phyloP scores from a whole-genome alignment of 2,888 invertebrate species.

The Ennomos fuscantarius region DNA sequence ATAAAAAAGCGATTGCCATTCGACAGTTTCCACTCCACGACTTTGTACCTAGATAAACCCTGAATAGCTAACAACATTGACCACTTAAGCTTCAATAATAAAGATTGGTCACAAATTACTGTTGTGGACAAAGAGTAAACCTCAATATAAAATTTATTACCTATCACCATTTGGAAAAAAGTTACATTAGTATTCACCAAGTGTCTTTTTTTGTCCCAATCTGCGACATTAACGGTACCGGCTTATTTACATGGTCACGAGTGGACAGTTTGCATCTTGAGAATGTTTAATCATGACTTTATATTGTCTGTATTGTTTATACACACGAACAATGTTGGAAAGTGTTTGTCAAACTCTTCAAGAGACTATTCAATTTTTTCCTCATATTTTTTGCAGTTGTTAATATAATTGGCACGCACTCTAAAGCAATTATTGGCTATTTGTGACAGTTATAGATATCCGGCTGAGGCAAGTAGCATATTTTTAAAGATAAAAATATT shows the following conservation, averaged over 20 bases:
- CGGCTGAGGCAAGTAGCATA: constrained; percentile 18
- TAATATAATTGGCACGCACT: constrained; percentile 15
- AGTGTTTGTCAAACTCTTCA: constrained; percentile 50
- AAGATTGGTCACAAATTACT: background rate
- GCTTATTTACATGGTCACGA: constrained; percentile 40
- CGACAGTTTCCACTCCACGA: too few species aligned
- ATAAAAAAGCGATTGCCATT: too few species aligned
- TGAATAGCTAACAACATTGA: too few species aligned
- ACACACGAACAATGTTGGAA: constrained; percentile 57
- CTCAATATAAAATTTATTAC: constrained; percentile 19
- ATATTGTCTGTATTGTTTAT: constrained; percentile 56
- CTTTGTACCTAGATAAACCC: too few species aligned
- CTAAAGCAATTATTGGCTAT: constrained; percentile 11
- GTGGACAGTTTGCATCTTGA: constrained; percentile 27
- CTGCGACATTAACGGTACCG: constrained; percentile 46
- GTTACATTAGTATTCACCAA: constrained; percentile 20
- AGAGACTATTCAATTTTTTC: constrained; percentile 22
- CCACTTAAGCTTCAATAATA: background rate
- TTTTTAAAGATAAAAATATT: constrained; percentile 18
- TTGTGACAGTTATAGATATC: constrained; percentile 7
- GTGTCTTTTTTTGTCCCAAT: constrained; percentile 29
- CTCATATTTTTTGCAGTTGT: constrained; percentile 13
- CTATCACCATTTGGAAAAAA: constrained; percentile 15
- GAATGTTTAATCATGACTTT: constrained; percentile 22
- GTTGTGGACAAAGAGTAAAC: background rate